Base-by-base conservation (phyloP, 2,797 vertebrate genomes). In the Clarias fuscus region DNA sequence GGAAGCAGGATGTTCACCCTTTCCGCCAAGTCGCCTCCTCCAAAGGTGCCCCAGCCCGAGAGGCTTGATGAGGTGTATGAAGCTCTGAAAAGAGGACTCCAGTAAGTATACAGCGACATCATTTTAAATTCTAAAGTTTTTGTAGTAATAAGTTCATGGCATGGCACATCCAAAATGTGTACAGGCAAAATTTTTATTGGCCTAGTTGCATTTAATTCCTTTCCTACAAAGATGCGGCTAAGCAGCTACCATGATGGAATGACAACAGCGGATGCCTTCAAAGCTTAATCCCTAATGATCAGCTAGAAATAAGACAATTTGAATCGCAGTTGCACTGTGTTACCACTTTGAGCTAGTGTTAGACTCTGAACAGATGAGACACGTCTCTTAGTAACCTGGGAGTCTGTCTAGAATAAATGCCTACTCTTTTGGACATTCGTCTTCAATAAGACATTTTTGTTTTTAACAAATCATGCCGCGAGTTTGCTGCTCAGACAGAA, bases 1-100 rank as follows among this genome's bases (percentile, higher is more conserved):
- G 96, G 96, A 86, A 97, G 97, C 93, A 98, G 97, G 93, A 98
- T 99, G 96, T 99, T 99, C 92, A 97, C 95, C 3, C 95, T 97
- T 92, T 97, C 97, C 3, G 94, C 95, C 90, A 98, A 97, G 86
- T 94, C 96, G 76, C 95, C 97, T n/a, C 96, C 96, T 72, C 96
- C 97, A 13, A 99, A 98, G 93, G 95, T 97, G 86, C 98, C 98
- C 81, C 98, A 99, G 90, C 98, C 98, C 22, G 97, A 98, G 90
- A 94, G 97, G 85, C 93, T 99, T 87, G 98, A 99, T 2, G 95
- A 98, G 90, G 97, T 99, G 83, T 98, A 98, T 0, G 93, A 97
- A 90, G 96, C 98, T 0, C 94, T 99, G 83, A 99, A 97, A 94
- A 97, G 94, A 89, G 98, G 95, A 86, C 89, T 93, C n/a, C 91